Conservation (phyloP, 2,888 invertebrate species). For the Adelphocoris suturalis region DNA sequence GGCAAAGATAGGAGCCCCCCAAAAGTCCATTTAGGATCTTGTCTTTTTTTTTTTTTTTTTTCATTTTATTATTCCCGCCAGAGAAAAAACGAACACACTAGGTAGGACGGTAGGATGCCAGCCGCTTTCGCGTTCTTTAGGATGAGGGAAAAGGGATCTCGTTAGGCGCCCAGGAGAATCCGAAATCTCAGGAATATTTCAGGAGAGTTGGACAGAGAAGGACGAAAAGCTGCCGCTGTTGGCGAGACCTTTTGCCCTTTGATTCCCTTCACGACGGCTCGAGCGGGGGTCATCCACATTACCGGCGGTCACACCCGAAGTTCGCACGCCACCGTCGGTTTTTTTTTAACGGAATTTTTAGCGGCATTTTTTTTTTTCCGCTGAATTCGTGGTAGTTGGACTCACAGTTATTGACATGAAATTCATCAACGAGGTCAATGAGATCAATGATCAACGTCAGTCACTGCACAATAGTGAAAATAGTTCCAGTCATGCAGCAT, state of each 20-base stretch:
- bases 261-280: neutral
- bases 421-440: too few relatives aligned
- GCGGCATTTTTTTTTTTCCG: neutral
- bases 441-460: too few relatives aligned
- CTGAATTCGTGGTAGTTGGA: too few relatives aligned
- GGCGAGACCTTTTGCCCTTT: conserved; percentile 16
- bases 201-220: neutral
- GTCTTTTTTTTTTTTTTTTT: neutral
- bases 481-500: too few relatives aligned
- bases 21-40: conserved; percentile 19
- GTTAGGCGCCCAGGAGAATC: neutral
- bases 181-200: conserved; percentile 18
- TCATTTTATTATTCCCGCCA: too few relatives aligned
- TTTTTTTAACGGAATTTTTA: too few relatives aligned
- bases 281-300: neutral
- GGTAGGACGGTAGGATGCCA: neutral
- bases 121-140: neutral
- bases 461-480: too few relatives aligned
- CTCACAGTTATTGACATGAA: too few relatives aligned
- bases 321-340: neutral
- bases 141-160: conserved; percentile 16
- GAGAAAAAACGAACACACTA: neutral
- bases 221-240: neutral
- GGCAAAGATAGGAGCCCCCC: neutral
- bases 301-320: neutral